Conservation (phyloP, 1,140 invertebrate species). For the Trigoniulus corallinus region DNA sequence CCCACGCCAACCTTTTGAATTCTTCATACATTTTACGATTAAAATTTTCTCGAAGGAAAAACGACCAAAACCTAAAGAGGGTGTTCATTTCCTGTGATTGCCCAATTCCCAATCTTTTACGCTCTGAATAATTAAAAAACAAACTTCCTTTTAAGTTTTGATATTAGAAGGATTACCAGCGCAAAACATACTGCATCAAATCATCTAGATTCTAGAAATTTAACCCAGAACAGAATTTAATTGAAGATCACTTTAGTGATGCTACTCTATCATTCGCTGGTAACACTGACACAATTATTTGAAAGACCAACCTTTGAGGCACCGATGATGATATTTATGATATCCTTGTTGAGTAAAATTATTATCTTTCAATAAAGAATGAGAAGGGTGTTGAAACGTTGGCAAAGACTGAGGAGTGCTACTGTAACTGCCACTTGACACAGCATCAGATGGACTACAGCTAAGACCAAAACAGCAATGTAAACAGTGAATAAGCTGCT, state of each 20-base stretch:
- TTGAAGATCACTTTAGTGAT: too few species aligned
- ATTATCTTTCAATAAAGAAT: constrained; percentile 87
- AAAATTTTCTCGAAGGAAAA: constrained; percentile 96
- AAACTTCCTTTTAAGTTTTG: not conserved
- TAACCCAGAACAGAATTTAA: too few species aligned
- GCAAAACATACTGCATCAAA: too few species aligned
- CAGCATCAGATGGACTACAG: constrained; percentile 45
- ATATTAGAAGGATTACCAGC: too few species aligned
- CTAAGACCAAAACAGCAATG: constrained; percentile 28
- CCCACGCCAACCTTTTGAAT: constrained; percentile 72
- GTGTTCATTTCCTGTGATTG: constrained; percentile 95
- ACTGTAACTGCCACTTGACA: constrained; percentile 48
- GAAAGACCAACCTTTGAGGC: constrained; percentile 58
- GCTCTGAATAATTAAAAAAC: constrained; percentile 39
- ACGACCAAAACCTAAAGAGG: constrained; percentile 96
- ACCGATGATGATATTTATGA: constrained; percentile 82
- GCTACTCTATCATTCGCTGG: too few species aligned
- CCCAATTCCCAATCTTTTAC: constrained; percentile 78
- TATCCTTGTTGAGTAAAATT: constrained; percentile 95
- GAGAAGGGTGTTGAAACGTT: constrained; percentile 88
- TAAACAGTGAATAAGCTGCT: not conserved
- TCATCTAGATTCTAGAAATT: too few species aligned
- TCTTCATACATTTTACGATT: constrained; percentile 97
- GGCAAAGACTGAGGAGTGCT: constrained; percentile 60
- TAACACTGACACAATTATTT: not conserved